These are phyloP conservation scores for Corythoichthys haematopterus DNA, from an alignment of 2,113 vertebrate species.

Conservation along the genomic window DNA sequence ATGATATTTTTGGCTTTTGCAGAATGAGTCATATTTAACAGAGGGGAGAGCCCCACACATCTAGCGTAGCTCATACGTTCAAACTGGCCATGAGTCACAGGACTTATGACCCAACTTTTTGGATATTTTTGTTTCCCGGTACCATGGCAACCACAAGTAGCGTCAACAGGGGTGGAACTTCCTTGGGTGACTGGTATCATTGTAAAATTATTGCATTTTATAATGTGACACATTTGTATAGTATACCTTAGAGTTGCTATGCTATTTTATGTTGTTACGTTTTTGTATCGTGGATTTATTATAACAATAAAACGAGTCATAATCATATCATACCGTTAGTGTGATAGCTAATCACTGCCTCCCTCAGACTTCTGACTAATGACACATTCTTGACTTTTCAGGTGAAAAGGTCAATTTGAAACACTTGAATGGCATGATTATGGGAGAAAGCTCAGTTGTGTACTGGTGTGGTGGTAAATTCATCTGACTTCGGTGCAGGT, in stretches of 20 bases:
- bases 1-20: slow-evolving; percentile 9
- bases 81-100: slow-evolving; percentile 43
- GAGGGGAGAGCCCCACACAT: slow-evolving; percentile 42
- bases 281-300: too few relatives aligned
- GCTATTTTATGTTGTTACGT: too few relatives aligned
- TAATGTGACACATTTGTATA: background rate
- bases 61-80: slow-evolving; percentile 5
- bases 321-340: background rate
- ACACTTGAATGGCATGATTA: too few relatives aligned
- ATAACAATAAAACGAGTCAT: too few relatives aligned
- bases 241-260: too few relatives aligned
- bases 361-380: too few relatives aligned
- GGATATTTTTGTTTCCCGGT: slow-evolving; percentile 36
- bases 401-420: too few relatives aligned
- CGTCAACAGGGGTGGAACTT: background rate
- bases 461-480: too few relatives aligned
- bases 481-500: too few relatives aligned
- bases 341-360: too few relatives aligned
- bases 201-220: background rate
- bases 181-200: background rate
- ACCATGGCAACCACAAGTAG: slow-evolving; percentile 39
- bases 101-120: slow-evolving; percentile 6
- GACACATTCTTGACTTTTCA: too few relatives aligned
- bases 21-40: slow-evolving; percentile 57
- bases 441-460: too few relatives aligned